Base-by-base conservation (phyloP, 1,140 invertebrate genomes). In the Bradynema listronoti region DNA sequence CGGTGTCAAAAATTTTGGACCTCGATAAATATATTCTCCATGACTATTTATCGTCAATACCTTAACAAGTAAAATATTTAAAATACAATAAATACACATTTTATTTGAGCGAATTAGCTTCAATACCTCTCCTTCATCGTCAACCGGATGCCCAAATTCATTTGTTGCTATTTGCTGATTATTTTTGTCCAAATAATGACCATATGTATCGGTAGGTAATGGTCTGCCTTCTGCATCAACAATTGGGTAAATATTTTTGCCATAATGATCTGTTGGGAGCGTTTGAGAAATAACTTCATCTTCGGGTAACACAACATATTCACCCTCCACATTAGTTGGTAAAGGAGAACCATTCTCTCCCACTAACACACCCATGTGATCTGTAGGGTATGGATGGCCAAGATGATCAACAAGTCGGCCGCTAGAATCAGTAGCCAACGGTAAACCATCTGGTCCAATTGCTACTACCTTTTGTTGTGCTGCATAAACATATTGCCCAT, bases 181-280 rank as follows among this genome's bases (percentile, higher is more conserved):
- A n/a, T 24, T 63, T 63, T 43, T 24, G 42, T 58, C 63, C 16
- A 68, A 19, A 49, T 68, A 41, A n/a, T 47, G 29, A 19, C 73
- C 73, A n/a, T 56, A 30, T 22, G 43, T 36, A 55, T 69, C 66
- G 30, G 67, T 78, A 7, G 71, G 67, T 33, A 78, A 49, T 7
- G 57, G 25, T 19, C 59, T 19, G 29, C 68, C 65, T 34, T 65
- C 73, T 45, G 47, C 34, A 25, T 51, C 71, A 25, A 74, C 50
- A 39, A 77, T 45, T 36, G 63, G 72, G 36, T 71, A 62, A 14
- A 73, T 65, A 1, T 41, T 9, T 57, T 65, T 67, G 34, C 70
- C 70, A 34, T 68, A 54, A 16, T 65, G 57, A 65, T 77, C 71
- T 36, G 73, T 73, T 19, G 58, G 58, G 7, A 61, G 22, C 9